These are phyloP conservation scores for Tenualosa ilisha DNA, from an alignment of 2,797 vertebrate species.

Conservation along the genomic window DNA sequence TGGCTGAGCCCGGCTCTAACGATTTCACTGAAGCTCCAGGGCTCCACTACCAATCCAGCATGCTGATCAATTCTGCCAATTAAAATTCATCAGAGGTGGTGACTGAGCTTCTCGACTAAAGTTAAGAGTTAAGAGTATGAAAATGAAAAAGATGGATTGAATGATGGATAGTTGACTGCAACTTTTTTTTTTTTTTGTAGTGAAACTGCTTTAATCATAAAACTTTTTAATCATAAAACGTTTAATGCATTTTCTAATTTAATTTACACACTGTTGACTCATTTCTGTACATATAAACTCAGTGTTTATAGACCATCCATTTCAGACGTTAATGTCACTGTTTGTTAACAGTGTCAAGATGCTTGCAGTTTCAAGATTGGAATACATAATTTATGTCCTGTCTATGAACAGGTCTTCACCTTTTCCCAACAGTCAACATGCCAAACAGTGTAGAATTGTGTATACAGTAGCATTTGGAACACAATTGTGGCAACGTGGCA, in stretches of 20 bases:
- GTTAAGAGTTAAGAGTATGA: conserved; percentile 21
- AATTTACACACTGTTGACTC: background rate
- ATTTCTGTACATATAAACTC: background rate
- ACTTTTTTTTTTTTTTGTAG: background rate
- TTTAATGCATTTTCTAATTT: background rate
- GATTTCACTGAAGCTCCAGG: conserved; percentile 56
- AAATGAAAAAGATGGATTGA: background rate
- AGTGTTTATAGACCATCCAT: background rate
- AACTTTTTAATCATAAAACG: background rate
- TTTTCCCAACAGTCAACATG: background rate
- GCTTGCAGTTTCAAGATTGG: background rate
- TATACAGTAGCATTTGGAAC: conserved; percentile 38
- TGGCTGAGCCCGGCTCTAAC: conserved; percentile 43
- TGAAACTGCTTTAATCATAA: background rate
- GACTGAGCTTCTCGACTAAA: conserved; percentile 55
- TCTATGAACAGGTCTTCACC: background rate
- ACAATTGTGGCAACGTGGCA: conserved; percentile 42
- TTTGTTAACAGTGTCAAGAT: conserved; percentile 13
- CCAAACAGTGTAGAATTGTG: background rate
- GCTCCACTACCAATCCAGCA: conserved; percentile 46
- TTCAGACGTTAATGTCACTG: background rate
- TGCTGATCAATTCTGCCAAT: conserved; percentile 68
- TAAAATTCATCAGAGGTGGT: conserved; percentile 51
- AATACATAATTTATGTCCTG: background rate
- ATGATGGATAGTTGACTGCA: background rate